Base-by-base conservation (phyloP, 92 coral and sea anemone genomes). In the Galaxea fascicularis region DNA sequence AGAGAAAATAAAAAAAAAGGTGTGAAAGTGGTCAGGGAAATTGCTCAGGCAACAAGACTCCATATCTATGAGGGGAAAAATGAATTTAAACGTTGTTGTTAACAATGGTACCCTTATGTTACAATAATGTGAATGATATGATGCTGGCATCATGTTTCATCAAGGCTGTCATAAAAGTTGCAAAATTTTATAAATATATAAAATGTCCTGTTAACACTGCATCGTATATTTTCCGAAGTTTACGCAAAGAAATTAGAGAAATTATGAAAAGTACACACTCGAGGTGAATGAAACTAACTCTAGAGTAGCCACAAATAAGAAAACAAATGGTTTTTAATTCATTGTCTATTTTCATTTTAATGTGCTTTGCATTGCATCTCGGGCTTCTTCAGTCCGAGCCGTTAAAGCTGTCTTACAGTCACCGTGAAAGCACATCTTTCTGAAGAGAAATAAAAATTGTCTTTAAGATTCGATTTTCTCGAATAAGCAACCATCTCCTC, bases 141-240 rank as follows among this genome's bases (percentile, higher is more conserved):
- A 82, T 82, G 86, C 86, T 54, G 86, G 86, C 86, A 82, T 82
- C 86, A 82, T 82, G 45, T 41, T 46, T 53, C 51, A 46, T 39
- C 84, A 66, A 79, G 84, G 84, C 84, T 79, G 75, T 79, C 51
- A 51, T 30, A 17, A 78, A 79, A 30, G 9, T 79, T 66, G 59
- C 39, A 65, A 27, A 64, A 41, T 68, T 68, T 68, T n/a, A 10
- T 16, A 39, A 27, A 66, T 29, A 13, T 35, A 15, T 31, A 4
- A 71, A 41, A 20, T 70, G 6, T 41, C 41, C 13, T 60, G 66
- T 27, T 13, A 66, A 16, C 5, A 15, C 41, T 35, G 41, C 41
- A 35, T 35, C 6, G 41, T 10, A 11, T 10, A 49, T 49, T 27
- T 26, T 21, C 15, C 35, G 26, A 10, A 4, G 35, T 4, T 27